phyloP scores from a whole-genome alignment of 2,113 vertebrate species.

The Oenanthe melanoleuca region DNA sequence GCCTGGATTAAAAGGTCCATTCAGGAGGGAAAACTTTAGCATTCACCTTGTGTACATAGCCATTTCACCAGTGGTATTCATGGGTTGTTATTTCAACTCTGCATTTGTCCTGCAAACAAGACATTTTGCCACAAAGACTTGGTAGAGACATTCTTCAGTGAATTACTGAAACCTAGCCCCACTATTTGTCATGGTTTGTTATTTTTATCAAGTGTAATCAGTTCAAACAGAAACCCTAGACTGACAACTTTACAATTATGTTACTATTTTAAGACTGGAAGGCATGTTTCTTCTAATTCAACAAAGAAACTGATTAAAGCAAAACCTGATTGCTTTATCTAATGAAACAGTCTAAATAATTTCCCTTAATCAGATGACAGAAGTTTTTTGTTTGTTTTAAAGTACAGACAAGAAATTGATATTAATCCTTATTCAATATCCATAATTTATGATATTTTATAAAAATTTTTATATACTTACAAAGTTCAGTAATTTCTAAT shows the following conservation, averaged over 20 bases:
- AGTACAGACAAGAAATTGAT: not conserved
- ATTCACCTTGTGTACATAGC: constrained; percentile 81
- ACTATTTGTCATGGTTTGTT: constrained; percentile 70
- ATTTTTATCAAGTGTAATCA: constrained; percentile 74
- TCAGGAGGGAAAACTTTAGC: constrained; percentile 76
- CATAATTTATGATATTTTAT: not conserved
- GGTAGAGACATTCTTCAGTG: constrained; percentile 70
- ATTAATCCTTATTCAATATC: not conserved
- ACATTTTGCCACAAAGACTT: constrained; percentile 73
- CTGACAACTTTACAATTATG: constrained; percentile 52
- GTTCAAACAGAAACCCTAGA: constrained; percentile 54
- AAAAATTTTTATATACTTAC: not conserved
- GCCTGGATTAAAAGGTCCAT: constrained; percentile 75
- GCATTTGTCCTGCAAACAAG: constrained; percentile 77
- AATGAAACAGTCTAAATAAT: not conserved
- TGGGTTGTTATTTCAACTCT: constrained; percentile 77
- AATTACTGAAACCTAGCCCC: constrained; percentile 69
- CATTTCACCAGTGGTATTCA: constrained; percentile 77
- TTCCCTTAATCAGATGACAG: not conserved
- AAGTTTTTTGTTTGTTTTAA: not conserved
- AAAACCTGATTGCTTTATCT: constrained; percentile 18
- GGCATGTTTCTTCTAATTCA: constrained; percentile 43
- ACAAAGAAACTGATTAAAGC: constrained; percentile 36
- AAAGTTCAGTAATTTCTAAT: not conserved
- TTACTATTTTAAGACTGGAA: constrained; percentile 52